These are phyloP conservation scores for Brenthis hecate DNA, from an alignment of 2,888 invertebrate genomes.

Conservation along the genomic window DNA sequence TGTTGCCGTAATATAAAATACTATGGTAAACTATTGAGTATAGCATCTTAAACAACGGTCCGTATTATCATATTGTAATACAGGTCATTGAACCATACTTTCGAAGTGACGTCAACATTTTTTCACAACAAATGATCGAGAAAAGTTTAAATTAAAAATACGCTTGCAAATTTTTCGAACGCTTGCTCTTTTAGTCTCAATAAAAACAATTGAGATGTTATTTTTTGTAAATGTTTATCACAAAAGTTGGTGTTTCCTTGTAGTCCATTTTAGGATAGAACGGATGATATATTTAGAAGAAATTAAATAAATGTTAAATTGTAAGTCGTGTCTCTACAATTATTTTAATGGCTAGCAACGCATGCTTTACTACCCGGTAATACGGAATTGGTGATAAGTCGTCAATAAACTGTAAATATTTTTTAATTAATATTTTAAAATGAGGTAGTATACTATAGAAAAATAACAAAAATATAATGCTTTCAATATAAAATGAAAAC, in stretches of 20 bases:
- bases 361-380: slow-evolving; percentile 3
- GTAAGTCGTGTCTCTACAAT: slow-evolving; percentile 8
- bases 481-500: background rate
- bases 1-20: too few relatives aligned
- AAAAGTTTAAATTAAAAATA: slow-evolving; percentile 16
- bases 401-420: background rate
- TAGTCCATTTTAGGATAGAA: background rate
- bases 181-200: slow-evolving; percentile 14
- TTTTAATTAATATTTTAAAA: background rate
- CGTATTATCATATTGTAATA: slow-evolving; percentile 11
- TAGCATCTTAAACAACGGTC: background rate
- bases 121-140: background rate
- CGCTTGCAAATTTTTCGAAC: slow-evolving; percentile 12
- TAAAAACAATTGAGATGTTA: slow-evolving; percentile 27
- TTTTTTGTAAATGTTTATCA: slow-evolving; percentile 23
- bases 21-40: background rate
- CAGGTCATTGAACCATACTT: slow-evolving; percentile 13
- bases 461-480: background rate
- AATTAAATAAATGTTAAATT: slow-evolving; percentile 3
- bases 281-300: slow-evolving; percentile 6
- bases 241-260: background rate
- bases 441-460: too few relatives aligned
- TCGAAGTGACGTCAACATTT: slow-evolving; percentile 10
- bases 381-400: background rate
- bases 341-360: slow-evolving; percentile 5